phyloP scores from a whole-genome alignment of 2,888 invertebrate species.

The Belgica antarctica region DNA sequence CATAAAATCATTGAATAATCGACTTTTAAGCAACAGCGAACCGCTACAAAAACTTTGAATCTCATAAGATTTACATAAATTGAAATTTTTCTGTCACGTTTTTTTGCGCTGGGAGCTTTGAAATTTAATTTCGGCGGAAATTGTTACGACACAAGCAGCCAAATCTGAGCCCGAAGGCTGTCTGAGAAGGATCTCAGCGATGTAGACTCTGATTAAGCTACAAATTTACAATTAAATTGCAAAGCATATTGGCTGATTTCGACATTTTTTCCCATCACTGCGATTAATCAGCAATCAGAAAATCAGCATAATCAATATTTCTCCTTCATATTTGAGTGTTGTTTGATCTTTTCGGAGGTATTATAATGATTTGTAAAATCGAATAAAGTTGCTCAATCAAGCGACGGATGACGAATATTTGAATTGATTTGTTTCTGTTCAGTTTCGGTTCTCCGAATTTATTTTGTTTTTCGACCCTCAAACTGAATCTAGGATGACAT shows the following conservation, averaged over 20 bases:
- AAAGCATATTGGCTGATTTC: too few relatives aligned
- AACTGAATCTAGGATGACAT: too few relatives aligned
- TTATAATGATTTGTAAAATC: not conserved
- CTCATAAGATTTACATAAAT: constrained; percentile 9
- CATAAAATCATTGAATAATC: constrained; percentile 16
- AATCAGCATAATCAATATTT: constrained; percentile 11
- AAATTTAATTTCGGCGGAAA: not conserved
- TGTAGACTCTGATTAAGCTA: too few relatives aligned
- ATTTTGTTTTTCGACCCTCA: constrained; percentile 2
- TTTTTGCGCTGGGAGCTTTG: not conserved
- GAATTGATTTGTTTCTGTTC: not conserved
- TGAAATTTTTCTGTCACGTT: not conserved
- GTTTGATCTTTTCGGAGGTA: not conserved
- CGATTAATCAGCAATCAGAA: constrained; percentile 22
- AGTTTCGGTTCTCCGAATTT: not conserved
- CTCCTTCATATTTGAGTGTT: constrained; percentile 6
- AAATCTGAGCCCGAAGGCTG: too few relatives aligned
- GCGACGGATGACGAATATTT: constrained; percentile 1
- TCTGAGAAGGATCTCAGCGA: too few relatives aligned
- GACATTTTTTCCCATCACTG: too few relatives aligned
- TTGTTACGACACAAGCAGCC: not conserved
- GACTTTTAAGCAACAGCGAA: not conserved
- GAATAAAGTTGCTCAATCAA: constrained; percentile 8
- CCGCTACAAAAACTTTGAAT: not conserved
- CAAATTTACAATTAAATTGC: too few relatives aligned